Evolutionary conservation across 2,113 vertebrate species (phyloP).

Genomic region (Carettochelys insculpta): DNA sequence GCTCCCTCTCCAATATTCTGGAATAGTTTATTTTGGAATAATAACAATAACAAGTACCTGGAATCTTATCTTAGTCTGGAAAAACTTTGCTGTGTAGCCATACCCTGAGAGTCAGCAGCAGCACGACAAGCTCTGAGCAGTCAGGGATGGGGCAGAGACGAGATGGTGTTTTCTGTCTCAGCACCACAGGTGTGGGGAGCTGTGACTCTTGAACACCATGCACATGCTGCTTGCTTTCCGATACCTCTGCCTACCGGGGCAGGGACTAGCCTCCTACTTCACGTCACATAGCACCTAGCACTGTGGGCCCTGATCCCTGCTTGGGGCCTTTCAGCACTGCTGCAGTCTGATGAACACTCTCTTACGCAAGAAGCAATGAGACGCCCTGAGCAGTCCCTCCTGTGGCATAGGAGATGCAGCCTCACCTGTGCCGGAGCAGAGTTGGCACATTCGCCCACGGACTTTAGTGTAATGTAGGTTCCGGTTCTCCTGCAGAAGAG

Average conservation of each 20-base stretch:
- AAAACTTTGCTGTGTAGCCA: too few relatives aligned
- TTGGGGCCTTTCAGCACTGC: too few relatives aligned
- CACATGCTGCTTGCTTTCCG: background rate
- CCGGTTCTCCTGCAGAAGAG: slow-evolving; percentile 61
- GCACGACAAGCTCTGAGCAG: background rate
- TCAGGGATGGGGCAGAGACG: background rate
- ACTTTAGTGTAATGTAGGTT: slow-evolving; percentile 43
- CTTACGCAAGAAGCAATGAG: background rate
- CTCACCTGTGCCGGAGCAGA: slow-evolving; percentile 62
- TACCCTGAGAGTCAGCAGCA: background rate
- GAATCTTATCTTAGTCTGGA: too few relatives aligned
- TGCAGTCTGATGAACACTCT: too few relatives aligned
- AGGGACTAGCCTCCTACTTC: background rate
- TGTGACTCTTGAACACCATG: background rate
- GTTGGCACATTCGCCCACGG: slow-evolving; percentile 65
- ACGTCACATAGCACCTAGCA: background rate
- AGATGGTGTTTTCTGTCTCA: background rate
- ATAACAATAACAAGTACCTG: too few relatives aligned
- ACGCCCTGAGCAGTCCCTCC: background rate
- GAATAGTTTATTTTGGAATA: too few relatives aligned
- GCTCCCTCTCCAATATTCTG: too few relatives aligned
- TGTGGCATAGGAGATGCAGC: background rate
- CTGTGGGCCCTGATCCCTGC: background rate
- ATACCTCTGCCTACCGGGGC: background rate
- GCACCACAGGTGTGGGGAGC: too few relatives aligned